Base-by-base conservation (phyloP, 2,888 invertebrate species). In the Anoplius nigerrimus region DNA sequence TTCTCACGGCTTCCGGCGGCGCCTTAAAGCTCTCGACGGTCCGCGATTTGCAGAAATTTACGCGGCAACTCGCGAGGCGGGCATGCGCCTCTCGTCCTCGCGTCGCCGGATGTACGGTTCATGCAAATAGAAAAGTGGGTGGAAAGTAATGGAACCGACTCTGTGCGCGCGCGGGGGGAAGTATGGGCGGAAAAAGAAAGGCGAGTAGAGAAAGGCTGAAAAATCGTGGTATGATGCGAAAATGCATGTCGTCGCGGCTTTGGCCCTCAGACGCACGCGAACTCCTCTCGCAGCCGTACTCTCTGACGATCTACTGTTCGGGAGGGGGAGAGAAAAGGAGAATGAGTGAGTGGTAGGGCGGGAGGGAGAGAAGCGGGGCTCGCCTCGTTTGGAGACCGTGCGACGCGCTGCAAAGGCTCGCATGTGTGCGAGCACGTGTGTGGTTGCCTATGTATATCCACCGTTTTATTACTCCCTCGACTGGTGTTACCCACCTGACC, bases 201-300 rank as follows among this genome's bases (percentile, higher is more conserved):
- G 21, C 62, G 62, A 13, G 8, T 11, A 18, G 22, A 48, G 62
- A 56, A 54, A 60, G 68, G 62, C 51, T 57, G 69, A 60, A 67
- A 75, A 76, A 71, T 75, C 67, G 51, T 62, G 57, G 56, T 52
- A 66, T 66, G 60, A 55, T 53, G 69, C 62, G 65, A 63, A 74
- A 63, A 74, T 66, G 62, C 61, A 20, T 63, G 65, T 67, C 72
- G 70, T 58, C 61, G 64, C 48, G 70, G 60, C 69, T 69, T 60
- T 66, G 73, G 53, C 69, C 69, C 65, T 63, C 69, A 69, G 62
- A 43, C 22, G 64, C 45, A 16, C 27, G 54, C 27, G 24, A 62
- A 64, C 56, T 27, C 4, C 21, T 53, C 54, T 27, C 60, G 60
- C 62, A 24, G 42, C 57, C 65, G 34, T 58, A 48, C 45, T 34